phyloP scores from a whole-genome alignment of 2,888 invertebrate species.

The Graphium colonna region DNA sequence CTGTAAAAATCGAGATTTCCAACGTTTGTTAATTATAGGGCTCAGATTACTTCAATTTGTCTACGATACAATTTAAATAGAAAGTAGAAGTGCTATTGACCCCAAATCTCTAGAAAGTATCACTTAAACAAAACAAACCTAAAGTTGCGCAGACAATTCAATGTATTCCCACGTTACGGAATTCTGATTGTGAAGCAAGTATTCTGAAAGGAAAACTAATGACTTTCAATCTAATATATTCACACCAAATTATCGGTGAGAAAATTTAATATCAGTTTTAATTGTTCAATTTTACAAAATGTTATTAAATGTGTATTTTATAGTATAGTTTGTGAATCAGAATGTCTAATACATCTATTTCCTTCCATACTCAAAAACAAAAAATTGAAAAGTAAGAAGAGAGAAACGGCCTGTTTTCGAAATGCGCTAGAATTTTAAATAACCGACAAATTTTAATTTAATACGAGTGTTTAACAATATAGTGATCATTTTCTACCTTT shows the following conservation, averaged over 20 bases:
- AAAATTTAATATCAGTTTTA: neutral
- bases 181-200: neutral
- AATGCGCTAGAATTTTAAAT: no score
- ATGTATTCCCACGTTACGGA: constrained; percentile 8
- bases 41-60: neutral
- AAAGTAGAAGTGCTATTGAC: constrained; percentile 7
- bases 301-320: neutral
- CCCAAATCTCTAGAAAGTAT: constrained; percentile 12
- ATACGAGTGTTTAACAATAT: no score
- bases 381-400: no score
- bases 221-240: neutral
- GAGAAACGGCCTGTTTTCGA: no score
- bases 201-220: neutral
- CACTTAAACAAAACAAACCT: constrained; percentile 9
- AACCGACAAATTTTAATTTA: no score
- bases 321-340: no score
- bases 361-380: no score
- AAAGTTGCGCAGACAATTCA: neutral
- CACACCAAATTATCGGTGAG: neutral
- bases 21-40: neutral
- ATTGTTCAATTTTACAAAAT: neutral
- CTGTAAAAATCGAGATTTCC: neutral
- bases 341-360: no score
- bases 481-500: no score
- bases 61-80: constrained; percentile 4